Evolutionary conservation across 2,797 vertebrate species (phyloP).

Genomic region (Tympanoctomys barrerae): DNA sequence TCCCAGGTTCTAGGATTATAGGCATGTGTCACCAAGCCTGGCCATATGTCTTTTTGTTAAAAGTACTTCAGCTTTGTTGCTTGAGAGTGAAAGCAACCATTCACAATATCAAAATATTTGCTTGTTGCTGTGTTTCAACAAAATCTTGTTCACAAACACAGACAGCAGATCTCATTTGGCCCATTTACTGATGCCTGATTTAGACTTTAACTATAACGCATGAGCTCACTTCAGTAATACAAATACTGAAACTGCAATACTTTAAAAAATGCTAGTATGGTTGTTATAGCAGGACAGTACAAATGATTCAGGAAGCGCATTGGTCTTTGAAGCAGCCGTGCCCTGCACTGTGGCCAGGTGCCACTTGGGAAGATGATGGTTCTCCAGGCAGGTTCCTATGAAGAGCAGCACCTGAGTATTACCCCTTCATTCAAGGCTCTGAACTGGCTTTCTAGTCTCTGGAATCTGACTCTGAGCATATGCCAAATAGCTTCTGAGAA

Average conservation of each 20-base stretch:
- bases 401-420: not conserved
- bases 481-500: not conserved
- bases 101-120: not conserved
- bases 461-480: not conserved
- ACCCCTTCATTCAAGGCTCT: not conserved
- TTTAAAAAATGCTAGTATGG: not conserved
- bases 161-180: not conserved
- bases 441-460: not conserved
- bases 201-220: not conserved
- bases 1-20: too few species aligned
- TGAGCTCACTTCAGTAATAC: not conserved
- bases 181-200: not conserved
- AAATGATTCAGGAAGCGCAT: not conserved
- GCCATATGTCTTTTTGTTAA: not conserved
- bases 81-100: not conserved
- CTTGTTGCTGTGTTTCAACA: not conserved
- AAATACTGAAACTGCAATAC: conserved; percentile 13
- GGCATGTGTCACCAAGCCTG: too few species aligned
- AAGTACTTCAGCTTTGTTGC: not conserved
- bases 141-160: conserved; percentile 1
- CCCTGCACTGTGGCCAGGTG: not conserved
- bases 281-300: not conserved
- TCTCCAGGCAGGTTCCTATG: not conserved
- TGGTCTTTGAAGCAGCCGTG: not conserved
- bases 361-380: not conserved